Percentiles rank a stretch among this genome's conserved stretches.
Conservation (phyloP, 2,888 invertebrate genomes). For the Rapana venosa region DNA sequence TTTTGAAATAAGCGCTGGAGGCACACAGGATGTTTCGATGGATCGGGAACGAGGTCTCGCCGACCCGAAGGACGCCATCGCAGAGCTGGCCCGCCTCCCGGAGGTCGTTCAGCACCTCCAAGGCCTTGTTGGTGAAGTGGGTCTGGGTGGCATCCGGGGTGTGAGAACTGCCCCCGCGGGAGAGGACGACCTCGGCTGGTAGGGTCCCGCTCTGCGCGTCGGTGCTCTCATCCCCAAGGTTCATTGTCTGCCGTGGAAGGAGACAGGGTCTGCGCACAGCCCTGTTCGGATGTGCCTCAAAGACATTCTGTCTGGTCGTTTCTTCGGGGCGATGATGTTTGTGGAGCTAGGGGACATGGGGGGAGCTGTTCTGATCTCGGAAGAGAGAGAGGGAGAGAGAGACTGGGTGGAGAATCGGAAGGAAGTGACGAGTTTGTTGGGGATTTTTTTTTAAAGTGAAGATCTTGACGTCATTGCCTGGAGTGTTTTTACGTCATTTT, state of each 20-base stretch:
- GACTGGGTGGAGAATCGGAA: no score
- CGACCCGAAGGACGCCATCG: slow-evolving; percentile 89
- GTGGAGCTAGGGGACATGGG: no score
- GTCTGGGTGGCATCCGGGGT: neutral
- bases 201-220: slow-evolving; percentile 25
- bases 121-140: slow-evolving; percentile 86
- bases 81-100: slow-evolving; percentile 90
- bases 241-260: slow-evolving; percentile 11
- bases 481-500: no score
- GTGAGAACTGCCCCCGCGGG: neutral
- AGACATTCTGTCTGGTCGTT: neutral
- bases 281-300: neutral
- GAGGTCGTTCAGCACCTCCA: slow-evolving; percentile 89
- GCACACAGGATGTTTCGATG: slow-evolving; percentile 83
- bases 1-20: slow-evolving; percentile 92
- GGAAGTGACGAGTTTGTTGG: no score
- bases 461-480: no score
- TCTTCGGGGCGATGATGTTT: no score
- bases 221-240: slow-evolving; percentile 29
- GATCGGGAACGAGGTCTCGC: slow-evolving; percentile 88
- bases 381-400: no score
- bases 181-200: neutral
- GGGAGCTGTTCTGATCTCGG: no score
- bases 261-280: neutral
- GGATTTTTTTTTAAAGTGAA: no score